Percentiles rank a stretch among this genome's conserved stretches.
Evolutionary conservation across 1,140 invertebrate species (phyloP).

Genomic region (Telenomus remus): DNA sequence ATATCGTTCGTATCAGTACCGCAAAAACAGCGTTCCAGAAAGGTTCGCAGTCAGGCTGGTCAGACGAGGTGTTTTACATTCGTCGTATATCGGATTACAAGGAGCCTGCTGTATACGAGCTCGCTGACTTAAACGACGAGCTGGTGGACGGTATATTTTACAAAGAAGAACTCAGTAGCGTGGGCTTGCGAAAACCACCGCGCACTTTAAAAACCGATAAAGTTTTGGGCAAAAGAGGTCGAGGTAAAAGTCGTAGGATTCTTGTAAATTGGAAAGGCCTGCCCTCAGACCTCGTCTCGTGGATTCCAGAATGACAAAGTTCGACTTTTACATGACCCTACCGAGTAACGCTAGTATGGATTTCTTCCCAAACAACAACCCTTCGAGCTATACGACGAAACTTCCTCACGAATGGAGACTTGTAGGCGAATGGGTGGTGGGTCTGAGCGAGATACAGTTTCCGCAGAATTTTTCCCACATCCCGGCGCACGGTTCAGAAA

Average conservation of each 20-base stretch:
- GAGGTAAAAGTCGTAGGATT: not conserved
- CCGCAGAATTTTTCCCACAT: conserved; percentile 32
- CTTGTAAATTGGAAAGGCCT: conserved; percentile 12
- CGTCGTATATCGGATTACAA: not conserved
- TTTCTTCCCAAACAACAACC: conserved; percentile 40
- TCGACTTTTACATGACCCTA: conserved; percentile 16
- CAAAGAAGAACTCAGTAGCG: conserved; percentile 7
- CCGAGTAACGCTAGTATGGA: conserved; percentile 37
- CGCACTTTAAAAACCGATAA: not conserved
- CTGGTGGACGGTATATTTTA: conserved; percentile 28
- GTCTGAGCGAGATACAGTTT: conserved; percentile 42
- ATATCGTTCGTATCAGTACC: conserved; percentile 18
- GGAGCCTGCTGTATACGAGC: not conserved
- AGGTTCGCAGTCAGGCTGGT: conserved; percentile 24
- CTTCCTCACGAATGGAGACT: conserved; percentile 26
- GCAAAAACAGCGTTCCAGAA: conserved; percentile 19
- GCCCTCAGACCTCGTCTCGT: conserved; percentile 12
- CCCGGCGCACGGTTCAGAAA: not conserved
- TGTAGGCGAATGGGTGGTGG: conserved; percentile 29
- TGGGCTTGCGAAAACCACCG: not conserved
- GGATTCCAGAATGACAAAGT: conserved; percentile 10
- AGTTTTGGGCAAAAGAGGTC: not conserved
- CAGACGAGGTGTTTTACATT: conserved; percentile 4
- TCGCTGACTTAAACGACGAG: conserved; percentile 1
- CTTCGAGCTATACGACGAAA: conserved; percentile 34